Evolutionary conservation across 2,113 vertebrate species (phyloP).

Genomic region (Pygoscelis antarcticus): DNA sequence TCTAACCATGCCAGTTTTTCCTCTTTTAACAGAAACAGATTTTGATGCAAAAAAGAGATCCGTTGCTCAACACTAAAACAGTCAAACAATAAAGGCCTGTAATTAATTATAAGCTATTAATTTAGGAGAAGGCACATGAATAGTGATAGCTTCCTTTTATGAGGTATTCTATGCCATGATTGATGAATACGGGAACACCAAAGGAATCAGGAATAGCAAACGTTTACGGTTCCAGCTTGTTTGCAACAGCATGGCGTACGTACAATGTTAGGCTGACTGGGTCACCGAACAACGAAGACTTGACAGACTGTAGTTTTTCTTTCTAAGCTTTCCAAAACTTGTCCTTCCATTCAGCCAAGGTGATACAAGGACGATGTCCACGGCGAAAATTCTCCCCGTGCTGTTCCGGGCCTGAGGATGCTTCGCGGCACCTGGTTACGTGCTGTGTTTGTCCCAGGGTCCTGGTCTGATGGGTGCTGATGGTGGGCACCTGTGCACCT

Average conservation of each 20-base stretch:
- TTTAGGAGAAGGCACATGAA: background rate
- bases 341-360: background rate
- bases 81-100: background rate
- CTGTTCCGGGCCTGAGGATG: accelerated
- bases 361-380: accelerated
- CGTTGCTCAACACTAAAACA: background rate
- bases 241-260: accelerated
- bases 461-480: background rate
- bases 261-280: background rate
- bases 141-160: background rate
- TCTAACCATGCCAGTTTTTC: background rate
- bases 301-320: background rate
- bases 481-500: no score
- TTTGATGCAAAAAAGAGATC: background rate
- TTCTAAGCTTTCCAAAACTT: background rate
- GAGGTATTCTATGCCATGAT: background rate
- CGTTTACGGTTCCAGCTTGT: background rate
- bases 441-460: background rate
- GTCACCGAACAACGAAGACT: background rate
- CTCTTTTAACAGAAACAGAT: background rate
- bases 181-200: background rate
- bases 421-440: accelerated
- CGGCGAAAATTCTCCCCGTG: accelerated
- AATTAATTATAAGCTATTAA: background rate
- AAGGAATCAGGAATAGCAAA: background rate